Conservation (phyloP, 1,140 invertebrate species). For the Choristoneura fumiferana region DNA sequence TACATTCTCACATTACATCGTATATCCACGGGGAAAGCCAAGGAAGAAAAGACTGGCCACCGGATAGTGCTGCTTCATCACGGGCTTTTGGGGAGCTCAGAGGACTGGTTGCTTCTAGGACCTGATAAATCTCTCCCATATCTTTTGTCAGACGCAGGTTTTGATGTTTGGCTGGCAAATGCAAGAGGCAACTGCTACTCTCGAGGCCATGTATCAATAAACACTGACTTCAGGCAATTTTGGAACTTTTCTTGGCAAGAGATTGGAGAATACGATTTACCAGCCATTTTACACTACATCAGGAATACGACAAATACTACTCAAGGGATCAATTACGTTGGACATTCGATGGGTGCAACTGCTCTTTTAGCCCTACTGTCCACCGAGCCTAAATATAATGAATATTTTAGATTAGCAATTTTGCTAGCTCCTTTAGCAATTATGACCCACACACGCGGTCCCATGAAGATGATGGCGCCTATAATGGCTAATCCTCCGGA, state of each 20-base stretch:
- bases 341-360: constrained; percentile 84
- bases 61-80: constrained; percentile 84
- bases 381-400: constrained; percentile 81
- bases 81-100: constrained; percentile 86
- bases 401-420: constrained; percentile 81
- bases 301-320: constrained; percentile 73
- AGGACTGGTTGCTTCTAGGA: constrained; percentile 86
- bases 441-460: constrained; percentile 83
- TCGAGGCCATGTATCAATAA: constrained; percentile 67
- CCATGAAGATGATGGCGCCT: constrained; percentile 79
- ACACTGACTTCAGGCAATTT: constrained; percentile 71
- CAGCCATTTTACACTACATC: constrained; percentile 85
- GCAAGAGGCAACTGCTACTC: constrained; percentile 82
- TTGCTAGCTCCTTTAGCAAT: constrained; percentile 86
- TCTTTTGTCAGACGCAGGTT: constrained; percentile 79
- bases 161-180: constrained; percentile 84
- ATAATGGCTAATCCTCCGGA: constrained; percentile 71
- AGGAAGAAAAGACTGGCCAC: constrained; percentile 28
- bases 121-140: constrained; percentile 82
- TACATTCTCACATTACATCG: constrained; percentile 84
- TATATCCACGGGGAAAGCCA: constrained; percentile 72
- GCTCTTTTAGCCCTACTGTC: constrained; percentile 81
- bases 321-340: constrained; percentile 81
- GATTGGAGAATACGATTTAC: constrained; percentile 86
- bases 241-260: constrained; percentile 85